Evolutionary conservation across 2,797 vertebrate species (phyloP).

Genomic region (Chrysocyon brachyurus): DNA sequence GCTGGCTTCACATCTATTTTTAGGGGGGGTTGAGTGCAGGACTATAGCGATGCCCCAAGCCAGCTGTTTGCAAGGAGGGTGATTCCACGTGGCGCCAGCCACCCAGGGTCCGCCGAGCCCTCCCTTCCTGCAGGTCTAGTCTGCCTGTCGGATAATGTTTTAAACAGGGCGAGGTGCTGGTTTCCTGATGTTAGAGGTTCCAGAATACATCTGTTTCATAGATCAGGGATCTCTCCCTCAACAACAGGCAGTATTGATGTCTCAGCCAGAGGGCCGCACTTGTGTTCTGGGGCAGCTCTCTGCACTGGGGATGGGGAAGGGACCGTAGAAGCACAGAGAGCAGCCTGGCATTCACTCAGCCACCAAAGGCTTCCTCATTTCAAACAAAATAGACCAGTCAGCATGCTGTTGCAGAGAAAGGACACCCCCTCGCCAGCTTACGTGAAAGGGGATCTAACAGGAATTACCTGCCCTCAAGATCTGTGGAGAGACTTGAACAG

Average conservation of each 20-base stretch:
- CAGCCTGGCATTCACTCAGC: neutral
- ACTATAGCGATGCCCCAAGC: neutral
- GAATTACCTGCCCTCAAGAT: neutral
- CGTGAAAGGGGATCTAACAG: neutral
- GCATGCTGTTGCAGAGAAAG: neutral
- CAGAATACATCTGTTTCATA: rapidly evolving
- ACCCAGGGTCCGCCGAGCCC: neutral
- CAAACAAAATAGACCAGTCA: neutral
- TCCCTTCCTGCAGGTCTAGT: neutral
- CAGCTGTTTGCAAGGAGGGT: rapidly evolving
- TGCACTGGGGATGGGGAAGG: rapidly evolving
- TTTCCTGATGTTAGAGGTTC: rapidly evolving
- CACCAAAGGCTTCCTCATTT: neutral
- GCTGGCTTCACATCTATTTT: neutral
- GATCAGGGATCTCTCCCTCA: neutral
- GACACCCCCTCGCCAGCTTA: neutral
- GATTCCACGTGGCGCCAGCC: neutral
- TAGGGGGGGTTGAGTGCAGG: neutral
- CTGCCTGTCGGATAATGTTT: neutral
- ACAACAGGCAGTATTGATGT: rapidly evolving
- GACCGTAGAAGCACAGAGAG: rapidly evolving
- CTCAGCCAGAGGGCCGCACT: rapidly evolving
- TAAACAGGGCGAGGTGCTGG: neutral
- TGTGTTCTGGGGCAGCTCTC: neutral
- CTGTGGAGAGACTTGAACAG: neutral